phyloP scores from a whole-genome alignment of 2,888 invertebrate genomes.

The Autographa pulchrina region DNA sequence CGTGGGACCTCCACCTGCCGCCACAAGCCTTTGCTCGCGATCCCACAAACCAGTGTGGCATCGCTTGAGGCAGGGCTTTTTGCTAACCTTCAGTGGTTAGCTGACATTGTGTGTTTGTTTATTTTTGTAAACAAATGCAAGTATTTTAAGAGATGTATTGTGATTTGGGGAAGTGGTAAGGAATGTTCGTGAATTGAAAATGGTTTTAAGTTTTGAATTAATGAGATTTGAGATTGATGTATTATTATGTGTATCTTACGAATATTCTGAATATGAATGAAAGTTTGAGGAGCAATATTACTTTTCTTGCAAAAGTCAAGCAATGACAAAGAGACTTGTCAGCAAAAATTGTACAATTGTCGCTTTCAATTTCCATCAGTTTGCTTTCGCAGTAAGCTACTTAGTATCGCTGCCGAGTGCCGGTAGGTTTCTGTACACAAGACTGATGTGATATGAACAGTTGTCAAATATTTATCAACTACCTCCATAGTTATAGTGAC shows the following conservation, averaged over 20 bases:
- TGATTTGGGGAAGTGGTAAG: background rate
- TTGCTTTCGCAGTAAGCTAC: too few species aligned
- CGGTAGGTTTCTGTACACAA: too few species aligned
- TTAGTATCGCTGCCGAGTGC: too few species aligned
- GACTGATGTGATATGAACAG: too few species aligned
- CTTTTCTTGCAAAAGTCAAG: too few species aligned
- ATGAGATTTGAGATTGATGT: background rate
- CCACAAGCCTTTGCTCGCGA: background rate
- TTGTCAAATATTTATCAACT: too few species aligned
- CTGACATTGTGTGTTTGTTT: background rate
- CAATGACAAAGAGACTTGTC: too few species aligned
- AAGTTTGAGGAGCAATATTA: too few species aligned
- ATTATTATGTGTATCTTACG: background rate
- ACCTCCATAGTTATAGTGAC: too few species aligned
- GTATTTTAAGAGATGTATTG: background rate
- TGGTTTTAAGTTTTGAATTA: background rate
- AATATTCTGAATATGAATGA: too few species aligned
- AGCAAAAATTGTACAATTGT: too few species aligned
- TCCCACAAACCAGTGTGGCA: background rate
- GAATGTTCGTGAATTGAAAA: background rate
- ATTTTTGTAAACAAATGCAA: background rate
- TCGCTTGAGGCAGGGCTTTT: background rate
- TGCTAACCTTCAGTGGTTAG: background rate
- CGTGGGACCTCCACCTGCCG: slow-evolving; percentile 11
- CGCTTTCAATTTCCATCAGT: too few species aligned